Evolutionary conservation across 2,797 vertebrate genomes (phyloP), one percentile per base, ranked within the genome.

Genomic region (Taenioides sp.): DNA sequence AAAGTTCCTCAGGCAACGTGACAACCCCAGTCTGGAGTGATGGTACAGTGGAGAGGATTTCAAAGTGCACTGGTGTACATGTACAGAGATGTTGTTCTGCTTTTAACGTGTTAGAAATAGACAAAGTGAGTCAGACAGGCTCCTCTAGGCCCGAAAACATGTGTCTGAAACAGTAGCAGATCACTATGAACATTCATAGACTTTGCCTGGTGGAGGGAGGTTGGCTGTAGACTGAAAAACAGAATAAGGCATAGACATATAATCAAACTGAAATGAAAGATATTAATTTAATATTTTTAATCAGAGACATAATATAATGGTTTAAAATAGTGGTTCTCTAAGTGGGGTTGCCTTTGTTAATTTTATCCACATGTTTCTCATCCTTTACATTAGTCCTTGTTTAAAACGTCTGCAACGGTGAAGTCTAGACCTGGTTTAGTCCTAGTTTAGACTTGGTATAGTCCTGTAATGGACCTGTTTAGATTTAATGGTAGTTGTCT

Each of bases 131-230:
- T 78, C 75, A 80, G 85, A 79, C 84, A 80, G 65, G 72, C 80
- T 81, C 82, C 87, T 85, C 78, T 78, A 86, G 84, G 82, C 85
- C 81, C 80, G 67, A 85, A 82, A 88, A 81, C 84, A 86, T 86
- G 83, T 83, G 88, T 85, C 89, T 83, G 79, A 81, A 79, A 83
- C 77, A 83, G 83, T 88, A 81, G 82, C 37, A 17, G 52, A 78
- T 80, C 80, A 72, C 70, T 60, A 60, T 64, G 61, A 11, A 17
- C 54, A 58, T 55, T 25, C 55, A 49, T 34, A 28, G 68, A 63
- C 57, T 69, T 23, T 18, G 22, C 60, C 65, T 73, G 62, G 16
- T 14, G 11, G 55, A 58, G 40, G 40, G 54, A 57, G n/a, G 22
- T 11, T 22, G 10, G 10, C 22, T 22, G 22, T 23, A 22, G 54